These are phyloP conservation scores for Siniperca scherzeri DNA, from an alignment of 2,797 vertebrate species.

Conservation along the genomic window DNA sequence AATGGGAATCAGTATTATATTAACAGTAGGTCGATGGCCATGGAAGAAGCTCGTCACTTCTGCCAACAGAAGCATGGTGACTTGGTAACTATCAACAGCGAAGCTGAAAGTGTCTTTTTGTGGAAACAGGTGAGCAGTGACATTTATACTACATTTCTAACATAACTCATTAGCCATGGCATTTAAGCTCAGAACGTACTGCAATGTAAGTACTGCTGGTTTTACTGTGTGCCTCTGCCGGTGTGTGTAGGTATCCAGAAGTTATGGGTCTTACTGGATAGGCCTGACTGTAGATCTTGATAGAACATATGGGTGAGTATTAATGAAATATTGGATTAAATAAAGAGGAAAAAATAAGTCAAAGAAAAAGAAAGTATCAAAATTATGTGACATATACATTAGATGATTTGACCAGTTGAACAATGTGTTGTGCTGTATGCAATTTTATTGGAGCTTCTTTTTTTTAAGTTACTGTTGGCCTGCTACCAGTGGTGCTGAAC, in stretches of 20 bases:
- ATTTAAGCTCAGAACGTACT: not conserved
- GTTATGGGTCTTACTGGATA: slow-evolving; percentile 76
- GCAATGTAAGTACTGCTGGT: not conserved
- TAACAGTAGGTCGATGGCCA: slow-evolving; percentile 61
- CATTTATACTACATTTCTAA: not conserved
- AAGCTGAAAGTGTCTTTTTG: slow-evolving; percentile 87
- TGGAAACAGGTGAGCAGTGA: slow-evolving; percentile 76
- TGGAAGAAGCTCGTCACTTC: slow-evolving; percentile 87
- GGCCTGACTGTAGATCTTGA: slow-evolving; percentile 90
- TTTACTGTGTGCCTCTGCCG: not conserved
- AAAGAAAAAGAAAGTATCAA: not conserved
- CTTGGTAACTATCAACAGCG: slow-evolving; percentile 86
- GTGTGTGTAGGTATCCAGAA: not conserved
- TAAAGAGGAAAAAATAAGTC: not conserved
- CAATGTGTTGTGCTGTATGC: not conserved
- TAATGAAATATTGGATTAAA: not conserved
- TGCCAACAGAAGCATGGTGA: slow-evolving; percentile 89
- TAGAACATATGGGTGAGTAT: slow-evolving; percentile 85
- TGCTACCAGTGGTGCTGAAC: not conserved
- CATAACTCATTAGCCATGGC: not conserved
- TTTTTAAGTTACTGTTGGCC: not conserved
- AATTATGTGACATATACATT: not conserved
- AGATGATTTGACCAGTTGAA: not conserved
- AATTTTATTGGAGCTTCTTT: not conserved
- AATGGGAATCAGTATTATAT: slow-evolving; percentile 89